These are phyloP conservation scores for Calcarius lapponicus DNA, from an alignment of 2,797 vertebrate species.

Conservation along the genomic window DNA sequence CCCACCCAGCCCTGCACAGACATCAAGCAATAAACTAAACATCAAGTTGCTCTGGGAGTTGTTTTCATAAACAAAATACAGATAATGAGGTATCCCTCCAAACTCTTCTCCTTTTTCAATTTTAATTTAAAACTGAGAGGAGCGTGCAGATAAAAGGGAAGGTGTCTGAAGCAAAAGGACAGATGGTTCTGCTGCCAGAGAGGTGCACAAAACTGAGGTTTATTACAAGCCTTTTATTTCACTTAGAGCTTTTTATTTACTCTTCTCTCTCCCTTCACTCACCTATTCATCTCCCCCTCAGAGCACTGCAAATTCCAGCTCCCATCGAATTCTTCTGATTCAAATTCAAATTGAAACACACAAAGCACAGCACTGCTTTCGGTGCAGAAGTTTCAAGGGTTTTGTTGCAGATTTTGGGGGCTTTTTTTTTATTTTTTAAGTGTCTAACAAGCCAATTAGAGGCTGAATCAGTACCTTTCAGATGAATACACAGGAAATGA, in stretches of 20 bases:
- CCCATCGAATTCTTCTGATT: not conserved
- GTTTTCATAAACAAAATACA: conserved; percentile 3
- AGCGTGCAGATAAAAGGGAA: not conserved
- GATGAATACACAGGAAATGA: conserved; percentile 58
- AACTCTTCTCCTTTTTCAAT: not conserved
- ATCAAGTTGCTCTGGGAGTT: not conserved
- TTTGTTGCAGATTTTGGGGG: not conserved
- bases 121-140: not conserved
- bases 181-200: conserved; percentile 27
- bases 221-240: not conserved
- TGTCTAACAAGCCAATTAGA: conserved; percentile 21
- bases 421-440: not conserved
- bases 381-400: not conserved
- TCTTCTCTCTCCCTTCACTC: conserved; percentile 2
- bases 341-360: conserved; percentile 39
- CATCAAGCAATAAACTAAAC: not conserved
- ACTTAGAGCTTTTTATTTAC: not conserved
- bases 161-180: conserved; percentile 12
- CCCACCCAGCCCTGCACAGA: not conserved
- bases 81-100: not conserved
- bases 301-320: conserved; percentile 8
- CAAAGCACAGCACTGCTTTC: not conserved
- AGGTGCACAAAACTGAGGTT: not conserved
- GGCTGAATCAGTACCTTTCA: conserved; percentile 46
- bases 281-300: conserved; percentile 15